Conservation (phyloP, 2,113 vertebrate species). For the Poeciliopsis prolifica region DNA sequence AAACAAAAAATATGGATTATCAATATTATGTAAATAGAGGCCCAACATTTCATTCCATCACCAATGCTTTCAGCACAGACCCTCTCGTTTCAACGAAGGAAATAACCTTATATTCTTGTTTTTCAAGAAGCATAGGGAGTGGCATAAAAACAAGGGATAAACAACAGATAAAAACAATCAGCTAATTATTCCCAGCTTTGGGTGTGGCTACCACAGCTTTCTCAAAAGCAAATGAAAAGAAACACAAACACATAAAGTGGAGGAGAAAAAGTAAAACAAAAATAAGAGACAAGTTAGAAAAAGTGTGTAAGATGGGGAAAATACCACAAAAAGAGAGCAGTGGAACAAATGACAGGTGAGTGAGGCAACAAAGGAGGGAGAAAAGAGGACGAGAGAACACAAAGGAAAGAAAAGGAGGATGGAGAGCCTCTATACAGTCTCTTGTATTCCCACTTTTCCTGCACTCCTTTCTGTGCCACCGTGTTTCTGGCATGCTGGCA, state of each 20-base stretch:
- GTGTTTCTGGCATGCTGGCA: constrained; percentile 65
- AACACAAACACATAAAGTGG: constrained; percentile 23
- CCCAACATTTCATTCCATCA: neutral
- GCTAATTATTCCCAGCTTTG: constrained; percentile 45
- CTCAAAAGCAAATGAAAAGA: neutral
- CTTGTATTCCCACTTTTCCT: constrained; percentile 60
- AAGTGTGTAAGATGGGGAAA: constrained; percentile 10
- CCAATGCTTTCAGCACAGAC: constrained; percentile 6
- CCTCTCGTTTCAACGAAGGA: constrained; percentile 13
- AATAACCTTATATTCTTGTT: constrained; percentile 30
- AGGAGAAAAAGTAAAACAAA: constrained; percentile 6
- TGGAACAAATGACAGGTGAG: constrained; percentile 35
- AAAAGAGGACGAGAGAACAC: constrained; percentile 26
- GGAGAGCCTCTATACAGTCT: constrained; percentile 32
- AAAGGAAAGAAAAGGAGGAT: constrained; percentile 42
- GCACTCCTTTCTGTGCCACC: constrained; percentile 48
- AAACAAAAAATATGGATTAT: neutral
- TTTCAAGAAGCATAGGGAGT: constrained; percentile 18
- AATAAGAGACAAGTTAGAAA: constrained; percentile 5
- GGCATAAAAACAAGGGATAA: neutral
- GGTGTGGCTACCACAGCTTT: constrained; percentile 48
- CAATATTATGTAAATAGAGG: neutral
- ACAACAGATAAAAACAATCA: neutral
- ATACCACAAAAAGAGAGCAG: constrained; percentile 40
- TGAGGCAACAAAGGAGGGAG: constrained; percentile 47